These are phyloP conservation scores for Clarias pachynema DNA, from an alignment of 2,797 vertebrate species.

Conservation along the genomic window DNA sequence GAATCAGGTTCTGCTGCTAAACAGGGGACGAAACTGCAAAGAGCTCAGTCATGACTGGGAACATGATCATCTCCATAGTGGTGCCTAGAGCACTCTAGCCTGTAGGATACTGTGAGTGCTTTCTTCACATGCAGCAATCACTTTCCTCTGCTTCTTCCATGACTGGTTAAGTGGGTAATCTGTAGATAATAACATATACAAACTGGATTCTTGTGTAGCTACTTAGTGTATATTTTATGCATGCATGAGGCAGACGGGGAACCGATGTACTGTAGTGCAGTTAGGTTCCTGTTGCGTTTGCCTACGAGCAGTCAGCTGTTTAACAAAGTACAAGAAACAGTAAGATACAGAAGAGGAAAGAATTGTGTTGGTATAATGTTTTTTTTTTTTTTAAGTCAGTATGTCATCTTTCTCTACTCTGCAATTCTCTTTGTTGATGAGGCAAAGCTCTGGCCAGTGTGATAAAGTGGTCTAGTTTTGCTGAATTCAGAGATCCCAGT, in stretches of 20 bases:
- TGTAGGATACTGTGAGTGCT: neutral
- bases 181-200: slow-evolving; percentile 9
- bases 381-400: neutral
- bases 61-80: neutral
- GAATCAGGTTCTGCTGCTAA: neutral
- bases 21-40: neutral
- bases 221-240: neutral
- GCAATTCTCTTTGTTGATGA: slow-evolving; percentile 5
- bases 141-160: neutral
- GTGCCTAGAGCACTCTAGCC: neutral
- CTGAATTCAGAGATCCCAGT: neutral
- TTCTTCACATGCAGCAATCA: neutral
- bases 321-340: neutral
- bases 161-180: slow-evolving; percentile 12
- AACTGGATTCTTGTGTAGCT: slow-evolving; percentile 1
- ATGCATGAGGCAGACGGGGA: neutral
- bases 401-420: neutral
- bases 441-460: neutral
- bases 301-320: neutral
- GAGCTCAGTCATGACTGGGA: neutral
- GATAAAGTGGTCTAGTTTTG: neutral
- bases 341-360: neutral
- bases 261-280: too few species aligned
- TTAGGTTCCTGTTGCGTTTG: neutral
- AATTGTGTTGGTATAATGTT: neutral